Evolutionary conservation across 2,888 invertebrate species (phyloP), one percentile per base, ranked within the genome.

Genomic region (Molorchus minor): DNA sequence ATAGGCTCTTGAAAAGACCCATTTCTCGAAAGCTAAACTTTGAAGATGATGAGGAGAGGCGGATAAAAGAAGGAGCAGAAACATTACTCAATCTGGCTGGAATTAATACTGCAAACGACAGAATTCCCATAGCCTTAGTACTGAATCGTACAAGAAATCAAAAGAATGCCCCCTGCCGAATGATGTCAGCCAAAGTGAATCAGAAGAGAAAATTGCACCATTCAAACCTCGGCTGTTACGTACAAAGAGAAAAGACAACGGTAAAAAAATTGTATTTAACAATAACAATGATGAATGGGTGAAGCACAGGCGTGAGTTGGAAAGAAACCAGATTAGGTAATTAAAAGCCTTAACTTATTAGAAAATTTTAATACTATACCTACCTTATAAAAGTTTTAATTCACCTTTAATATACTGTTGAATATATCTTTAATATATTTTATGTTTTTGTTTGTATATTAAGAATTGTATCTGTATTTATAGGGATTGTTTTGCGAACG

Each of bases 41-140:
- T 67, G 87, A 87, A 71, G 81, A 87, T 44, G 89, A 88, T 69
- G 89, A 89, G 77, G 87, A 86, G 70, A 83, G 89, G 65, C 87
- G 88, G 71, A 89, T 91, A 65, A 89, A 88, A 36, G 91, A 91
- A 77, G 92, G 92, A 58, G 92, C 92, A 0, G 91, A 92, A 72
- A 92, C 91, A 0, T 80, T 92, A 62, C 81, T 92, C 40, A 91
- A 92, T 76, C 82, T 92, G 56, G 92, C 92, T 0, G 90, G 90
- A 16, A 78, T 81, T 51, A 69, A 77, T 12, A 77, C 78, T 35
- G 77, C 41, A 80, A 77, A 58, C 75, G 80, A 47, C 69, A 65
- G 44, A 72, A 68, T 59, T 71, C 73, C 8, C 57, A 56, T 35
- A 65, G 52, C 36, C 53, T 60, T 12, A 33, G 49, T n/a, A 66